Base-by-base conservation (phyloP, 2,888 invertebrate genomes). In the Andrena minutula region DNA sequence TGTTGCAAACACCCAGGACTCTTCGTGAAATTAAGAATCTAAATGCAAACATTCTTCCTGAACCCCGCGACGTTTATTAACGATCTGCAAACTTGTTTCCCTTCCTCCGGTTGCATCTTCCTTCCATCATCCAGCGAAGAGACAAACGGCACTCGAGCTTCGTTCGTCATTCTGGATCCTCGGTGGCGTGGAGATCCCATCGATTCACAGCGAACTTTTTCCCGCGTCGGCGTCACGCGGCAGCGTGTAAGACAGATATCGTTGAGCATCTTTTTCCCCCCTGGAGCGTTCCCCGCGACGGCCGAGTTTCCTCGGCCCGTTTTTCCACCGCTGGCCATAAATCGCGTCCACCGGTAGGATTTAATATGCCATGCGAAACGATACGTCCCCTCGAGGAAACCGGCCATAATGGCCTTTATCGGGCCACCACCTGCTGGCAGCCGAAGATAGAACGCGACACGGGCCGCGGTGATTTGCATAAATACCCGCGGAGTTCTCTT, bases 381-480 rank as follows among this genome's bases (percentile, higher is more conserved):
- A 65, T 66, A 66, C 61, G 71, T 58, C 3, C 41, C 65, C n/a
- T 23, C 49, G 26, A n/a, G 69, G 32, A 28, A 12, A 47, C 53
- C 66, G 51, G 30, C 26, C 58, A 16, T 72, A 65, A 83, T 65
- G 56, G 81, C 61, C 70, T 75, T 76, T 83, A 81, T 76, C 81
- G 65, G 58, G 16, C 30, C 53, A 32, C 73, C 76, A 70, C 81
- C 76, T 76, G 82, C 76, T 76, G 82, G 69, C 30, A 51, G 64
- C 61, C 73, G 69, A 78, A 81, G 75, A 82, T 81, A 75, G 82
- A 78, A 75, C 69, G 65, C 56, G 58, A 35, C 69, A 35, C 49
- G 74, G 47, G n/a, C 32, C 20, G 28, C 56, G 23, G 16, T 30
- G 65, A 83, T 83, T 83, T 82, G 83, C 83, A 83, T 83, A 83